These are phyloP conservation scores for Macrobrachium nipponense DNA, from an alignment of 1,140 invertebrate genomes.

Conservation along the genomic window DNA sequence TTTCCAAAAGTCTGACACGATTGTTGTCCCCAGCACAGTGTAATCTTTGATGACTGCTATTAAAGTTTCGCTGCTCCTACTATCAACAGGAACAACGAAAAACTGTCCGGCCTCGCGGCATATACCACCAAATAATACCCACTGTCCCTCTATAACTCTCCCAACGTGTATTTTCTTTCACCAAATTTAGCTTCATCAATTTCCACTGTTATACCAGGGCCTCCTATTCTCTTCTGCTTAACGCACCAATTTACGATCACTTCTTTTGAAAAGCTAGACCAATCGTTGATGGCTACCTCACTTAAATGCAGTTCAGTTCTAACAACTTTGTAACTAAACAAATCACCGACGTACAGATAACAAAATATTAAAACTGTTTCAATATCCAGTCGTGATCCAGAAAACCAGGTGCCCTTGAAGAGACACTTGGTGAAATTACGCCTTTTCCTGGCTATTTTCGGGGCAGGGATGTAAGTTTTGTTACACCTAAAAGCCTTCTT, in stretches of 20 bases:
- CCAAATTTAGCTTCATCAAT: slow-evolving; percentile 1
- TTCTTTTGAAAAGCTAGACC: not conserved
- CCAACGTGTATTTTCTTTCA: not conserved
- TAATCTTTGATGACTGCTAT: no score
- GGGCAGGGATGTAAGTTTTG: no score
- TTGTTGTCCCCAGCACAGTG: no score
- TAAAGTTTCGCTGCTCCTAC: not conserved
- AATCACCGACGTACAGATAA: no score
- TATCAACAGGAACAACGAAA: not conserved
- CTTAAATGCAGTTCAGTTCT: not conserved
- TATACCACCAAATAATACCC: not conserved
- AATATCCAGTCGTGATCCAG: no score
- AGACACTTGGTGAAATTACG: no score
- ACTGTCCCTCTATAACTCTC: not conserved
- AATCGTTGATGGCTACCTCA: no score
- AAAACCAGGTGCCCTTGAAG: no score
- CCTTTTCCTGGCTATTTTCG: no score
- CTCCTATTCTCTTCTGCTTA: not conserved
- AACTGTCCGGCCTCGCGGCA: not conserved
- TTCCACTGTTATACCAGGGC: not conserved
- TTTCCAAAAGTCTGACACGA: no score
- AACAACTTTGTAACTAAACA: not conserved
- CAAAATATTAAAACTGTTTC: no score
- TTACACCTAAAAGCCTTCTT: no score
- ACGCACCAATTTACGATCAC: not conserved